These are phyloP conservation scores for Pongo abelii DNA, from an alignment of 2,113 vertebrate species.

Conservation along the genomic window DNA sequence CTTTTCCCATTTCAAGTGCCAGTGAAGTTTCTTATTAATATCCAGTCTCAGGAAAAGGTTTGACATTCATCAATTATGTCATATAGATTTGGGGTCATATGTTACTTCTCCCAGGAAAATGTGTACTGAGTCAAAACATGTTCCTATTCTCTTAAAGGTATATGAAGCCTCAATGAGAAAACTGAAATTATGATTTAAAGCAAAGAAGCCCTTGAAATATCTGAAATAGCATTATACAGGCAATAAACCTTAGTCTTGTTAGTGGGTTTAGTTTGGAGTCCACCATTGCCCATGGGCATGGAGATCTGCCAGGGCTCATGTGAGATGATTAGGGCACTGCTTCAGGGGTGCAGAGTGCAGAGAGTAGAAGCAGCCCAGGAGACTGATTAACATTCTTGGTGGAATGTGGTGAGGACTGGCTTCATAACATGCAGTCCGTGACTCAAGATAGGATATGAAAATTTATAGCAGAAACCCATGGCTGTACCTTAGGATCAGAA, in stretches of 20 bases:
- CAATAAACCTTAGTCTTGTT: not conserved
- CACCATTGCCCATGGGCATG: not conserved
- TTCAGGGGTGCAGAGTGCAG: not conserved
- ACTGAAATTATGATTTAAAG: conserved; percentile 33
- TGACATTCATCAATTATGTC: conserved; percentile 5
- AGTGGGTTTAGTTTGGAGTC: not conserved
- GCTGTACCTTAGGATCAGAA: not conserved
- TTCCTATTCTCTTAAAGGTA: not conserved
- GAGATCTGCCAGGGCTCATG: not conserved
- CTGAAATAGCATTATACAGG: not conserved
- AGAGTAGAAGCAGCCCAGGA: not conserved
- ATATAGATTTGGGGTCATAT: not conserved
- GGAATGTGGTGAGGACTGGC: not conserved
- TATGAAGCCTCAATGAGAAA: conserved; percentile 21
- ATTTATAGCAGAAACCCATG: conserved; percentile 2
- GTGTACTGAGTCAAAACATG: not conserved
- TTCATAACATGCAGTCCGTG: not conserved
- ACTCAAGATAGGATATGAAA: not conserved
- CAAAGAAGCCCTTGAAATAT: not conserved
- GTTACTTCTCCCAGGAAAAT: not conserved
- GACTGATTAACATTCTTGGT: not conserved
- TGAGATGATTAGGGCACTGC: not conserved
- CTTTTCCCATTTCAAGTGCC: not conserved
- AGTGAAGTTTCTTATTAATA: not conserved
- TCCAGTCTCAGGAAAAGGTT: not conserved